A percentile compares a stretch with the other conserved stretches of the same genome.
Conservation (phyloP, 1,140 invertebrate species). For the Agrilus planipennis region DNA sequence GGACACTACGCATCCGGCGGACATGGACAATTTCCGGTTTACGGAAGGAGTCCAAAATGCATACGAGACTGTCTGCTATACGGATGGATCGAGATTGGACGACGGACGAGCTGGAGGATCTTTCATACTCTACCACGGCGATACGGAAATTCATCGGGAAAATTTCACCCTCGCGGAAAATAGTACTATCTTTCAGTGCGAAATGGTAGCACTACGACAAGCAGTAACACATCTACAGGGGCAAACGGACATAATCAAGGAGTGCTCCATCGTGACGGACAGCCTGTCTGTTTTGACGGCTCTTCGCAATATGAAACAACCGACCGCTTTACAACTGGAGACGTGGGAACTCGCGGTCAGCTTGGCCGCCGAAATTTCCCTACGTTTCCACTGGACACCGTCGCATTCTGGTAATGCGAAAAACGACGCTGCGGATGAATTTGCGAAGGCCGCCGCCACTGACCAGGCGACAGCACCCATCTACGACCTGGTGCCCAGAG, state of each 20-base stretch:
- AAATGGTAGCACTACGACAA: neutral
- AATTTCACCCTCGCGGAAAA: neutral
- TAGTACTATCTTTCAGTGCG: neutral
- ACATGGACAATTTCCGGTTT: neutral
- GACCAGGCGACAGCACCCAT: neutral
- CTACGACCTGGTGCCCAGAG: neutral
- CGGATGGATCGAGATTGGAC: neutral
- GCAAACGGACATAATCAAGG: neutral
- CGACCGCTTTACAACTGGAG: neutral
- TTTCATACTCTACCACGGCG: neutral
- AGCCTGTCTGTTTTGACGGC: neutral
- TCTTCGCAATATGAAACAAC: neutral
- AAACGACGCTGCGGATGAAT: neutral
- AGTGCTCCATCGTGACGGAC: neutral
- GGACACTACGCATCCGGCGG: neutral
- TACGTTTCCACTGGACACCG: neutral
- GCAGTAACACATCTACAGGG: neutral
- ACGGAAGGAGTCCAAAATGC: neutral
- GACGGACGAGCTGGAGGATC: neutral
- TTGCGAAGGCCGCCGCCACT: neutral
- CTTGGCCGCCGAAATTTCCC: neutral
- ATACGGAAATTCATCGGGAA: neutral
- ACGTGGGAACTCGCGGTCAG: neutral
- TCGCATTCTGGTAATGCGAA: neutral
- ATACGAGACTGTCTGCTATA: neutral